These are phyloP conservation scores for Pelagia noctiluca DNA, from an alignment of 30 jellyfish, hydroid and myxozoan species.

Conservation along the genomic window DNA sequence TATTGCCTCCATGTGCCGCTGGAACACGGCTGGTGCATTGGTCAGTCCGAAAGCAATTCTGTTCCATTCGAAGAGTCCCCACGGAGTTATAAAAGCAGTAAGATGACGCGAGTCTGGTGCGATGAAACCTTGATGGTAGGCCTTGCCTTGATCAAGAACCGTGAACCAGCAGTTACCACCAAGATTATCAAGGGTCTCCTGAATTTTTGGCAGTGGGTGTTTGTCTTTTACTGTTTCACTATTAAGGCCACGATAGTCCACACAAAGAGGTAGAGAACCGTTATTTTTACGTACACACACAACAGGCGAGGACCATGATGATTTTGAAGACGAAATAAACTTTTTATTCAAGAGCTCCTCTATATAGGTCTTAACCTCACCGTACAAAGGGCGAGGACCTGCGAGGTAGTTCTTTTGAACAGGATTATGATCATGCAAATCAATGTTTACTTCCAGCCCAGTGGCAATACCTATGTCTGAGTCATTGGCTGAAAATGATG, in stretches of 20 bases:
- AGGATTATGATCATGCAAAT: slow-evolving; percentile 31
- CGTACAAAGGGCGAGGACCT: slow-evolving; percentile 42
- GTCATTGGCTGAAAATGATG: slow-evolving; percentile 36
- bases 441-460: slow-evolving; percentile 13
- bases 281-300: slow-evolving; percentile 49
- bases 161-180: slow-evolving; percentile 56
- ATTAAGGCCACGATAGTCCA: slow-evolving; percentile 52
- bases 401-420: slow-evolving; percentile 28
- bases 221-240: slow-evolving; percentile 18
- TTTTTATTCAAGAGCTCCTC: slow-evolving; percentile 37
- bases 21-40: slow-evolving; percentile 68
- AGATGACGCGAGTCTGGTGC: slow-evolving; percentile 32
- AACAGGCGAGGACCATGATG: slow-evolving; percentile 53
- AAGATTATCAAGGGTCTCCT: slow-evolving; percentile 32
- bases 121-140: slow-evolving; percentile 51
- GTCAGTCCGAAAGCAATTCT: slow-evolving; percentile 57
- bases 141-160: slow-evolving; percentile 35
- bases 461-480: slow-evolving; percentile 29
- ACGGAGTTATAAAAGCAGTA: slow-evolving; percentile 60
- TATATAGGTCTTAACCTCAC: slow-evolving; percentile 38
- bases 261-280: slow-evolving; percentile 50
- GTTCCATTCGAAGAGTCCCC: slow-evolving; percentile 52
- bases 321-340: slow-evolving; percentile 18
- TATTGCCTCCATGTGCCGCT: slow-evolving; percentile 28
- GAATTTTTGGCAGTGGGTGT: slow-evolving; percentile 46